Conservation (phyloP, 1,140 invertebrate species). For the Globodera rostochiensis region DNA sequence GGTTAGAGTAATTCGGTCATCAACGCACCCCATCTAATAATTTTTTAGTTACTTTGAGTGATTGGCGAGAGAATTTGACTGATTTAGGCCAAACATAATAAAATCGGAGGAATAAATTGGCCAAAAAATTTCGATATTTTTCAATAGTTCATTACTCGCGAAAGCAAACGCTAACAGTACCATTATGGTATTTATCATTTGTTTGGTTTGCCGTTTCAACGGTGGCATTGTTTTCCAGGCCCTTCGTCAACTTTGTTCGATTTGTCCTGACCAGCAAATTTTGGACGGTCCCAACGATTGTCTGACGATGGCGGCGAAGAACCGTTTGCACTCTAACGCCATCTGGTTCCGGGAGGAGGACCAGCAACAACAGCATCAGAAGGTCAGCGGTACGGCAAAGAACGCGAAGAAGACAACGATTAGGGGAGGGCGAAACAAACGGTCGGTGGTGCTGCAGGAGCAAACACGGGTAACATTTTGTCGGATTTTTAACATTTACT, state of each 20-base stretch:
- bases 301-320: constrained; percentile 83
- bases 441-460: constrained; percentile 89
- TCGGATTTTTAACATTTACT: too few species aligned
- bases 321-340: constrained; percentile 89
- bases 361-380: constrained; percentile 66
- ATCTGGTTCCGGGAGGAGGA: constrained; percentile 88
- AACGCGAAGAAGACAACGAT: constrained; percentile 73
- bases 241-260: constrained; percentile 77
- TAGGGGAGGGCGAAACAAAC: constrained; percentile 79
- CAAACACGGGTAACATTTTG: constrained; percentile 78
- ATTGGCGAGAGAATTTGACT: too few species aligned
- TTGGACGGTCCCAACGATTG: constrained; percentile 79
- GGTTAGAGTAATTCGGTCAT: too few species aligned
- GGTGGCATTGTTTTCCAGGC: constrained; percentile 81
- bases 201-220: constrained; percentile 74
- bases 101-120: too few species aligned
- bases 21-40: too few species aligned
- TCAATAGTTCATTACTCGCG: too few species aligned
- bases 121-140: too few species aligned
- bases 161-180: constrained; percentile 74
- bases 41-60: too few species aligned
- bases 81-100: too few species aligned
- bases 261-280: constrained; percentile 8
- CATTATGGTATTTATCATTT: constrained; percentile 72
- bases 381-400: constrained; percentile 69